Percentiles rank a stretch among this genome's conserved stretches.
Evolutionary conservation across 2,113 vertebrate genomes (phyloP).

Genomic region (Hemichromis elongatus): DNA sequence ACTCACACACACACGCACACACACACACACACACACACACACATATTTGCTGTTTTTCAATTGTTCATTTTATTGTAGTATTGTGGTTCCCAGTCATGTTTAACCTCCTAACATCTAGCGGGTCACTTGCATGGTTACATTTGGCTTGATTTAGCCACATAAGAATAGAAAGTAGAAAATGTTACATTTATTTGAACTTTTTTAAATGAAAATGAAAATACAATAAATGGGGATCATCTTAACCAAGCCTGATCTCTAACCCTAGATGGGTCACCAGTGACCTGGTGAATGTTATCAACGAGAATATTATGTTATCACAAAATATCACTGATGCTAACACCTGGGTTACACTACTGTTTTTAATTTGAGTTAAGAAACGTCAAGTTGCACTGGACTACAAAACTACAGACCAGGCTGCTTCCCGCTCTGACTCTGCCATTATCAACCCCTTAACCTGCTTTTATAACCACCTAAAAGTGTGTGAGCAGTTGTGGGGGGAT

Average conservation of each 20-base stretch:
- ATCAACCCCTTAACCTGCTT: conserved; percentile 18
- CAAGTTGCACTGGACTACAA: neutral
- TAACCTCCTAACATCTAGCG: neutral
- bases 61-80: neutral
- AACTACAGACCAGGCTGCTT: neutral
- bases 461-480: conserved; percentile 9
- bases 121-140: neutral
- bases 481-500: neutral
- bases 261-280: neutral
- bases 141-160: neutral
- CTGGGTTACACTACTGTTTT: neutral
- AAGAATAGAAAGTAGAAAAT: neutral
- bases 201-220: neutral
- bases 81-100: neutral
- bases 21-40: no score
- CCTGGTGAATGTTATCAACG: no score
- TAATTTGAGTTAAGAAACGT: neutral
- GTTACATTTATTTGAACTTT: neutral
- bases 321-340: neutral
- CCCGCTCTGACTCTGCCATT: neutral
- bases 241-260: neutral
- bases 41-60: neutral
- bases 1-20: no score
- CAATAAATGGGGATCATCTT: neutral
- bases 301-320: neutral